Evolutionary conservation across 2,797 vertebrate species (phyloP).

Genomic region (Anabacerthia variegaticeps): DNA sequence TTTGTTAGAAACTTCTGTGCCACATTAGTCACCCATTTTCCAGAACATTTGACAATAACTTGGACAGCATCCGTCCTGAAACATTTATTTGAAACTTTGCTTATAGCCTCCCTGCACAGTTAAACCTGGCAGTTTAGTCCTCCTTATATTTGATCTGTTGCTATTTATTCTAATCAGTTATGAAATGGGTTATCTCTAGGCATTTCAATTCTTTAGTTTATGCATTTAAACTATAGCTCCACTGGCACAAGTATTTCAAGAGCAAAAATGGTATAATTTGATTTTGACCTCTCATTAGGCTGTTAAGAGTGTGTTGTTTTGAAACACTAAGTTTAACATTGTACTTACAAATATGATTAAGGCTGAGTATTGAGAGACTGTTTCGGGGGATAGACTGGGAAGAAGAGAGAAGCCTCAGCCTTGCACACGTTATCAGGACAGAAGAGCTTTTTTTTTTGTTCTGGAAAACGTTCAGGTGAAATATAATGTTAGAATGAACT

Average conservation of each 20-base stretch:
- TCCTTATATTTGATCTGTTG: neutral
- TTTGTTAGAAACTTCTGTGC: neutral
- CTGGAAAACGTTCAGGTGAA: slow-evolving; percentile 55
- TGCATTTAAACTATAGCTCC: neutral
- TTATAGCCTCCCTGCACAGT: neutral
- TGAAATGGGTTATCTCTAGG: neutral
- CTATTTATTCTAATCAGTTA: neutral
- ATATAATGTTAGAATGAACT: neutral
- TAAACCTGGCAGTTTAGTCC: neutral
- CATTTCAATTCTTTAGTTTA: neutral
- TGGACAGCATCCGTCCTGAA: neutral
- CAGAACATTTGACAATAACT: neutral
- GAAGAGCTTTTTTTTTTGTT: slow-evolving; percentile 35
- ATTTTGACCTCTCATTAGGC: neutral
- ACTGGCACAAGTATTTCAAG: neutral
- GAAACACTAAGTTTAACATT: neutral
- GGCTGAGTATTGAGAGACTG: neutral
- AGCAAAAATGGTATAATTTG: neutral
- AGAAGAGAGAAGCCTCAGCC: neutral
- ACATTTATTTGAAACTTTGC: neutral
- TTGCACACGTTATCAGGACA: neutral
- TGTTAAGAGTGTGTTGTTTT: neutral
- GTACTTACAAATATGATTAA: neutral
- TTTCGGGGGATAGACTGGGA: neutral
- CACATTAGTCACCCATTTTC: neutral